Conservation (phyloP, 2,113 vertebrate species). For the Percina caprodes region DNA sequence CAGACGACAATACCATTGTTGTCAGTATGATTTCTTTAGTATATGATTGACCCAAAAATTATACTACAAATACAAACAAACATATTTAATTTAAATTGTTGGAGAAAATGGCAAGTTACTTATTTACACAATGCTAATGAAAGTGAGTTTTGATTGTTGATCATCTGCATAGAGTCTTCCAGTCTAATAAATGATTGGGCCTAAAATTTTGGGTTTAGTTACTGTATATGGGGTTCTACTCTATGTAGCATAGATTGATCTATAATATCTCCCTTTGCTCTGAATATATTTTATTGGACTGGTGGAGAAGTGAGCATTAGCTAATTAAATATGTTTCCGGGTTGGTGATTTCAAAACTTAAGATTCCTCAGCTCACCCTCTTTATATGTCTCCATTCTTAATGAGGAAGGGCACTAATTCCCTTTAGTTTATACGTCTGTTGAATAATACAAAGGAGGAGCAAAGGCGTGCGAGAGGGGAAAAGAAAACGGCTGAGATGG, state of each 20-base stretch:
- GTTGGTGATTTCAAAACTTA: conserved; percentile 63
- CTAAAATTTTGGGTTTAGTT: background rate
- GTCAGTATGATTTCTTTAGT: background rate
- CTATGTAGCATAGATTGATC: background rate
- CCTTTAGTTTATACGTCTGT: conserved; percentile 68
- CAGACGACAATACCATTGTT: background rate
- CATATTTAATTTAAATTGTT: too few relatives aligned
- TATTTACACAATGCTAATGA: background rate
- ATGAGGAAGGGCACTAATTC: conserved; percentile 73
- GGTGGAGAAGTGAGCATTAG: conserved; percentile 20
- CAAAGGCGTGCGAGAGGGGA: conserved; percentile 36
- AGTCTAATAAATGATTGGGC: background rate
- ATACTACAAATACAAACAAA: background rate
- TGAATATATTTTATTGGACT: background rate
- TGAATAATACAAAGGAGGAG: conserved; percentile 79
- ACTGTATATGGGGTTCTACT: background rate
- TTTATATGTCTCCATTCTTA: conserved; percentile 70
- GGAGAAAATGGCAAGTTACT: background rate
- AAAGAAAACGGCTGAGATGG: conserved; percentile 44
- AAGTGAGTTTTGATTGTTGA: background rate
- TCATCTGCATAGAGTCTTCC: conserved; percentile 9
- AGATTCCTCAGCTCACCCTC: conserved; percentile 53
- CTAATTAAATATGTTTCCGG: conserved; percentile 70
- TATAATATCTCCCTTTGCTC: conserved; percentile 21
- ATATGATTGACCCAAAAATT: background rate